Evolutionary conservation across 2,113 vertebrate genomes (phyloP), one percentile per base, ranked within the genome.

Genomic region (Semnopithecus entellus): DNA sequence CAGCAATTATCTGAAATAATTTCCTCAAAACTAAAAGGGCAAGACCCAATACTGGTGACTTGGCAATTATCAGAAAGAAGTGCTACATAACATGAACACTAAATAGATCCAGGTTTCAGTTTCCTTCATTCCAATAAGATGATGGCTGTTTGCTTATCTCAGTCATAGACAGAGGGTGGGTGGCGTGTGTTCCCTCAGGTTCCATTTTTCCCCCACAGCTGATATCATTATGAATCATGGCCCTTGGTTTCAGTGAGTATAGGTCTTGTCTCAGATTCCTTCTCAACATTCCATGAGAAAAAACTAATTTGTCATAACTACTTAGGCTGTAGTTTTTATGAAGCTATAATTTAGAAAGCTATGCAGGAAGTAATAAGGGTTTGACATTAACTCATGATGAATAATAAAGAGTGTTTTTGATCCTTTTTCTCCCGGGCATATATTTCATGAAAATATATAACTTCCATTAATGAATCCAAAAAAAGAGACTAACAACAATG

Each of bases 371-470:
- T 90, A 55, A 18, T 88, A 61, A 52, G 0, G 52, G 5, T 40
- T 76, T 86, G 20, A 48, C 10, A 64, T 87, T 66, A 76, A 90
- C 12, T 75, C 12, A 32, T 79, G 16, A 66, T 40, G 52, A 91
- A 83, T 14, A 78, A 70, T n/a, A 1, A 78, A 76, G 16, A 38
- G 40, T 80, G 8, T 25, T 75, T 70, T 76, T 30, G 6, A 43
- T 76, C 18, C 17, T 64, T 81, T 95, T 92, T 45, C 57, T 76
- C 45, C 88, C 25, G 8, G 9, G 2, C 2, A 25, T 0, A 1
- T 50, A 95, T 88, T 92, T 81, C 30, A 81, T 85, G 38, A 95
- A 48, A 76, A 30, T 25, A 79, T 27, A 72, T 50, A 45, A 5
- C 8, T 81, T 45, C 23, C 30, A 82, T 27, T 55, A 82, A 3